Evolutionary conservation across 2,888 invertebrate genomes (phyloP), one percentile per base, ranked within the genome.

Genomic region (Belgica antarctica): DNA sequence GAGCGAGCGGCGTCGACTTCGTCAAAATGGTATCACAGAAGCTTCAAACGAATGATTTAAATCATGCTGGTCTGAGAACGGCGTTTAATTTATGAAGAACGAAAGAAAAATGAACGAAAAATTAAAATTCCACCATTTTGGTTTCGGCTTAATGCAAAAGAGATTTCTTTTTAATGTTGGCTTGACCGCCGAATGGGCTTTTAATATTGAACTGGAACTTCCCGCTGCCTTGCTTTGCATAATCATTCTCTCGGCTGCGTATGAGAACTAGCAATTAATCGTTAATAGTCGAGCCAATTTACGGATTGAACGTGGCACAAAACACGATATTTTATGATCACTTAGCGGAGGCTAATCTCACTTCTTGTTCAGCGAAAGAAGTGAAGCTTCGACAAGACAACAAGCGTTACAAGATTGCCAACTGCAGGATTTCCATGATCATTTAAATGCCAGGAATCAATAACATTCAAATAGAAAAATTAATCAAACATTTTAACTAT

Each of bases 111-210:
- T n/a, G n/a, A n/a, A n/a, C n/a, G 31, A 31, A 31, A 7, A 4
- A 31, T 31, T 31, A 10, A n/a, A 15, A 12, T 12, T 52, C 65
- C 65, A 66, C 65, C 65, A 66, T 66, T 66, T 66, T 66, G 47
- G 41, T 47, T 15, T 52, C 19, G 19, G 46, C 46, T 46, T 46
- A 46, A 7, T 15, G 46, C 5, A 46, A 46, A 46, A 46, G 12
- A 17, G 52, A 52, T 22, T 52, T 52, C 52, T n/a, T n/a, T 46
- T 52, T 52, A 36, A 22, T 46, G 66, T 28, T 70, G 19, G 10
- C 25, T 41, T 68, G 69, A 66, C n/a, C n/a, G n/a, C 70, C 71
- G 72, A 72, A 72, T 71, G 71, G 41, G 71, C 31, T 69, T 72
- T 71, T 71, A 71, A 71, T 71, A n/a, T n/a, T 70, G 70, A 70